Evolutionary conservation across 2,888 invertebrate genomes (phyloP), one percentile per base, ranked within the genome.

Genomic region (Silvanus unidentatus): DNA sequence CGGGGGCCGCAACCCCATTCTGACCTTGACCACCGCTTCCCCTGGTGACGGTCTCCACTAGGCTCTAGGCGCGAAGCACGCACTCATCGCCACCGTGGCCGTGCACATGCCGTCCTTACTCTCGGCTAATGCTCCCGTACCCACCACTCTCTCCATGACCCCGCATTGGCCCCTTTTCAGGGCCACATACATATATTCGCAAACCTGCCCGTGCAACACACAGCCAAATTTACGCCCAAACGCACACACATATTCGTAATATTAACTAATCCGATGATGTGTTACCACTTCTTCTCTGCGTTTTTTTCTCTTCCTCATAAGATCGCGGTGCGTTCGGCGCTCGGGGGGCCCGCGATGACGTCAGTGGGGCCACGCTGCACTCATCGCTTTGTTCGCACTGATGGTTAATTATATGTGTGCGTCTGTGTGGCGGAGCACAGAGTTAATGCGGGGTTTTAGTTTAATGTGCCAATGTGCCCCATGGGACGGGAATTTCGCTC

Each of bases 51-150:
- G 22, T 22, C 22, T 36, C 42, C 47, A 42, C 47, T 12, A 42
- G 29, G 34, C 47, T 43, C 47, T 12, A 42, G 29, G 34, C 39
- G 45, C 57, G 57, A 54, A 54, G 54, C 57, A 54, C 57, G 58
- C 57, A 75, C 75, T 76, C 75, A 45, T 43, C 47, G 39, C 35
- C 47, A 44, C 41, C 50, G 47, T 40, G 47, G 74, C 70, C 68
- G 62, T 73, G 72, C 77, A 58, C 58, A 54, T 53, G 52, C 52
- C 45, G 71, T 77, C 78, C 78, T 78, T 74, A 73, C 75, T 77
- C 77, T 71, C 77, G 76, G 75, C 78, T 78, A 79, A 78, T 79
- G 79, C 78, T 76, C 75, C 59, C 72, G 71, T 71, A 73, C 72
- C 74, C 76, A 22, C 76, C 77, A 73, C 73, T 72, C 73, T 43